A percentile compares a stretch with the other conserved stretches of the same genome.
These are phyloP conservation scores for Campylomormyrus numenius DNA, from an alignment of 2,113 vertebrate species.

Conservation along the genomic window DNA sequence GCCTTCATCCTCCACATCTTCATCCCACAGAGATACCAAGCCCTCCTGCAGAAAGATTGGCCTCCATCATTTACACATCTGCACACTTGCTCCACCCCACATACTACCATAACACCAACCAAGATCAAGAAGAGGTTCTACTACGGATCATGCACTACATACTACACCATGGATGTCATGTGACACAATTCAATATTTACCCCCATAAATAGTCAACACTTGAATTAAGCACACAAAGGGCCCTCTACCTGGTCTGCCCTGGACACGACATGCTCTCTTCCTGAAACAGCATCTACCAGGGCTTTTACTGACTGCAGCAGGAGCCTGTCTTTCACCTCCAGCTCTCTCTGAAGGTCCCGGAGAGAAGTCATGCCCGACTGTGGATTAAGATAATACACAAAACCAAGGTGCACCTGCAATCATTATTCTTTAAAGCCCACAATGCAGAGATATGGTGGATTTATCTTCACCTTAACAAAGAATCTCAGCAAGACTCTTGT, in stretches of 20 bases:
- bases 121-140: background rate
- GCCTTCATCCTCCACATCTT: slow-evolving; percentile 55
- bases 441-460: background rate
- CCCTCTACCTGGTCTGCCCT: slow-evolving; percentile 66
- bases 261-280: slow-evolving; percentile 46
- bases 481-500: background rate
- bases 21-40: slow-evolving; percentile 79
- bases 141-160: background rate
- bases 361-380: slow-evolving; percentile 65
- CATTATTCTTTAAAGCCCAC: background rate
- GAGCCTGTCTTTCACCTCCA: slow-evolving; percentile 68
- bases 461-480: background rate
- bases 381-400: slow-evolving; percentile 23
- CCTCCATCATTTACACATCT: slow-evolving; percentile 3
- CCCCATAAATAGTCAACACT: background rate
- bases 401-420: background rate
- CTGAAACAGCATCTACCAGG: slow-evolving; percentile 62
- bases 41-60: slow-evolving; percentile 60
- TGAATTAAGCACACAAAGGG: background rate
- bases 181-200: background rate
- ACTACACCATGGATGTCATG: background rate
- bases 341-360: slow-evolving; percentile 65
- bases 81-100: background rate
- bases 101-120: background rate
- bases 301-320: slow-evolving; percentile 66